Conservation (phyloP, 2,888 invertebrate genomes). For the Meiosimyza platycephala region DNA sequence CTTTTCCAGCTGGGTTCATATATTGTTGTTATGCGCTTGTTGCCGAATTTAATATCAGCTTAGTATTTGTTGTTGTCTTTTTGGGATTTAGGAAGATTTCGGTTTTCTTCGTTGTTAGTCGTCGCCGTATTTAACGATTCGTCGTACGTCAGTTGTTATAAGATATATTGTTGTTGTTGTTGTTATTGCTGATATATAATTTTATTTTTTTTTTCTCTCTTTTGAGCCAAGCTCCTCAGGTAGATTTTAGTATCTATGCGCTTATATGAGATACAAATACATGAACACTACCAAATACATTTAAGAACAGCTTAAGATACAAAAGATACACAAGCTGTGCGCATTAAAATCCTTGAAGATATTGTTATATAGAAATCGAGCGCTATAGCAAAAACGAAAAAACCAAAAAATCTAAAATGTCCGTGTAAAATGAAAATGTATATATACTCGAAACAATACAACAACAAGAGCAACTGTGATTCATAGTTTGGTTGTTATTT, state of each 20-base stretch:
- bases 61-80: slow-evolving; percentile 22
- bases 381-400: no score
- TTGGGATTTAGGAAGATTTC: slow-evolving; percentile 23
- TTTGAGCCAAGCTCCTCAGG: slow-evolving; percentile 27
- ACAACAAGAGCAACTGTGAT: no score
- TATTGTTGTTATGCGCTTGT: slow-evolving; percentile 14
- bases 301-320: neutral
- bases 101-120: slow-evolving; percentile 3
- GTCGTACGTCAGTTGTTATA: slow-evolving; percentile 1
- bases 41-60: neutral
- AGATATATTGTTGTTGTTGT: slow-evolving; percentile 1
- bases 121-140: no score
- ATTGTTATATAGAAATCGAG: no score
- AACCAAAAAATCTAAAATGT: no score
- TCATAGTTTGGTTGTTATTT: no score
- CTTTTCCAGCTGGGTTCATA: neutral
- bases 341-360: no score
- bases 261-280: slow-evolving; percentile 27
- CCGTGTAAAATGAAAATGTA: no score
- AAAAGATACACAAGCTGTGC: no score
- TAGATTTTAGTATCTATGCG: slow-evolving; percentile 11
- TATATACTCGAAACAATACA: no score
- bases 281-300: slow-evolving; percentile 7
- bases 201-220: slow-evolving; percentile 1
- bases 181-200: neutral